Evolutionary conservation across 2,797 vertebrate genomes (phyloP).

Genomic region (Tympanoctomys barrerae): DNA sequence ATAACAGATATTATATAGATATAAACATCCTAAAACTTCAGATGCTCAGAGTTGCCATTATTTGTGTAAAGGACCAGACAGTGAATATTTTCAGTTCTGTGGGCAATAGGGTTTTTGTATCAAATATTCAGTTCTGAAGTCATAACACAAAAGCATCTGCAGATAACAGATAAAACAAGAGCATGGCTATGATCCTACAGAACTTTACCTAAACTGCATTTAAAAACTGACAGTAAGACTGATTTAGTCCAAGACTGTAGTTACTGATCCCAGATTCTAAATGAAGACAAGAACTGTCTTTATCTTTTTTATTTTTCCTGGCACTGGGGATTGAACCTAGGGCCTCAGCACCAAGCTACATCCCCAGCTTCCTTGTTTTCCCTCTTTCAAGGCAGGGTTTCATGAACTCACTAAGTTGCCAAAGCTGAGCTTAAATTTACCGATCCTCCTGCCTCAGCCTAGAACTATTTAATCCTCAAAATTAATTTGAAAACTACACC

Average conservation of each 20-base stretch:
- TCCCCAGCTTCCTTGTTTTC: neutral
- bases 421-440: neutral
- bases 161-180: neutral
- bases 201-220: constrained; percentile 17
- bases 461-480: neutral
- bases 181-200: neutral
- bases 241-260: neutral
- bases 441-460: neutral
- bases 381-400: neutral
- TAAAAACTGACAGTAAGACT: neutral
- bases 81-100: neutral
- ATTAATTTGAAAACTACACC: constrained; percentile 14
- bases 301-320: neutral
- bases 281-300: neutral
- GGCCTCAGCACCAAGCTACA: neutral
- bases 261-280: neutral
- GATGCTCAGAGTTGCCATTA: neutral
- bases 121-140: neutral
- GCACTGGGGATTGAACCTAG: neutral
- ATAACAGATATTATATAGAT: neutral
- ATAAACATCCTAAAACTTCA: neutral
- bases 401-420: neutral
- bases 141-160: neutral
- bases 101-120: neutral
- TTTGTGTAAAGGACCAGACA: neutral